Conservation (phyloP, 2,888 invertebrate genomes). For the Epirrhoe alternata region DNA sequence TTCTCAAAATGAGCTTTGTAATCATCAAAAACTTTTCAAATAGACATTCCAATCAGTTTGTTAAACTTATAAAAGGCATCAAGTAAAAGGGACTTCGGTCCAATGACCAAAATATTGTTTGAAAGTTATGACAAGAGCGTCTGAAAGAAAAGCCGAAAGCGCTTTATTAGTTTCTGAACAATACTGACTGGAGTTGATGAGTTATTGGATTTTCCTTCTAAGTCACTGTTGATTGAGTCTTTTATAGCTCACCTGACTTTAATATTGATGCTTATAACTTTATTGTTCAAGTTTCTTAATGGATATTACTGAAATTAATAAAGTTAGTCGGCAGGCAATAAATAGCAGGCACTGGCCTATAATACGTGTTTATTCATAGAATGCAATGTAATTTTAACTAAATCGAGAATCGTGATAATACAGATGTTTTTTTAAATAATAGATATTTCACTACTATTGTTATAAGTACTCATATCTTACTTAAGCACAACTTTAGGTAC, state of each 20-base stretch:
- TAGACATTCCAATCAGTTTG: constrained; percentile 5
- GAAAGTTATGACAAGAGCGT: constrained; percentile 19
- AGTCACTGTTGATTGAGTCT: constrained; percentile 29
- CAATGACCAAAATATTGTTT: constrained; percentile 14
- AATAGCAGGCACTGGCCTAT: no score
- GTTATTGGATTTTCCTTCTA: constrained; percentile 33
- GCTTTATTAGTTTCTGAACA: constrained; percentile 35
- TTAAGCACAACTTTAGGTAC: no score
- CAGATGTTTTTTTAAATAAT: no score
- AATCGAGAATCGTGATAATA: no score
- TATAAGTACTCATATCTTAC: no score
- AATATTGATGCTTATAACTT: constrained; percentile 11
- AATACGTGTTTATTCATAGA: no score
- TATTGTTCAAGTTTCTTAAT: constrained; percentile 5
- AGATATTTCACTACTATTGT: no score
- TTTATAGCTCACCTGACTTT: constrained; percentile 20
- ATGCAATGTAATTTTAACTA: no score
- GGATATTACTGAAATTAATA: constrained; percentile 6
- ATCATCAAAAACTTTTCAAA: constrained; percentile 11
- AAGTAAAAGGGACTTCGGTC: constrained; percentile 18
- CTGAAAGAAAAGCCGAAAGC: constrained; percentile 20
- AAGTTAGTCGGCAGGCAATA: neutral
- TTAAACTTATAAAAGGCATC: constrained; percentile 11
- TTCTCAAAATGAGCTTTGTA: neutral
- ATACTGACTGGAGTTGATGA: constrained; percentile 29